Conservation (phyloP, 2,797 vertebrate genomes). For the Leptoclinus maculatus region DNA sequence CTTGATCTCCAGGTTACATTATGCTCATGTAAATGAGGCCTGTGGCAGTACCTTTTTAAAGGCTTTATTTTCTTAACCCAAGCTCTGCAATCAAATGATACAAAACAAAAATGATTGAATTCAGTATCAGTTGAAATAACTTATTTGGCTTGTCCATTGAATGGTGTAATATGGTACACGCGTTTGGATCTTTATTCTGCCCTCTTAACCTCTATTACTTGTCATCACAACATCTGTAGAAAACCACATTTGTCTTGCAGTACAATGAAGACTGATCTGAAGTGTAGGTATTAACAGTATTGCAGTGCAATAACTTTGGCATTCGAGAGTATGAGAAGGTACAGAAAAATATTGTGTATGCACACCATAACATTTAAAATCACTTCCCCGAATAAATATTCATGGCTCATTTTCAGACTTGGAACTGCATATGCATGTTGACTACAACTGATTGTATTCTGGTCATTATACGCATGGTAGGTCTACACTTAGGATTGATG, state of each 20-base stretch:
- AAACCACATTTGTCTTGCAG: background rate
- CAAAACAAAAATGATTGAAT: background rate
- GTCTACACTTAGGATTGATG: conserved; percentile 7
- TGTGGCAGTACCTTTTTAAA: background rate
- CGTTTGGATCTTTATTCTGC: background rate
- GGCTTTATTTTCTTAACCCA: background rate
- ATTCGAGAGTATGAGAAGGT: background rate
- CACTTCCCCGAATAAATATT: background rate
- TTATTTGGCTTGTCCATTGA: background rate
- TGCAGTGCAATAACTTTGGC: background rate
- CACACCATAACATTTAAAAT: background rate
- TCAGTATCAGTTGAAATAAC: background rate
- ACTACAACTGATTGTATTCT: background rate
- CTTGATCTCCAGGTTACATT: background rate
- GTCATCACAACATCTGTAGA: background rate
- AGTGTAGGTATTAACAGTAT: background rate
- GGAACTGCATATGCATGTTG: background rate
- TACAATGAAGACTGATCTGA: background rate
- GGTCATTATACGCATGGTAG: background rate
- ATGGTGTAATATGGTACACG: background rate
- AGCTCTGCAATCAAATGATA: background rate
- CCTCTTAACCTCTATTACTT: background rate
- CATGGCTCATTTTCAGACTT: background rate
- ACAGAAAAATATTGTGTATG: background rate
- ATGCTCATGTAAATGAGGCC: background rate